phyloP scores from a whole-genome alignment of 2,888 invertebrate genomes.

The Unio delphinus region DNA sequence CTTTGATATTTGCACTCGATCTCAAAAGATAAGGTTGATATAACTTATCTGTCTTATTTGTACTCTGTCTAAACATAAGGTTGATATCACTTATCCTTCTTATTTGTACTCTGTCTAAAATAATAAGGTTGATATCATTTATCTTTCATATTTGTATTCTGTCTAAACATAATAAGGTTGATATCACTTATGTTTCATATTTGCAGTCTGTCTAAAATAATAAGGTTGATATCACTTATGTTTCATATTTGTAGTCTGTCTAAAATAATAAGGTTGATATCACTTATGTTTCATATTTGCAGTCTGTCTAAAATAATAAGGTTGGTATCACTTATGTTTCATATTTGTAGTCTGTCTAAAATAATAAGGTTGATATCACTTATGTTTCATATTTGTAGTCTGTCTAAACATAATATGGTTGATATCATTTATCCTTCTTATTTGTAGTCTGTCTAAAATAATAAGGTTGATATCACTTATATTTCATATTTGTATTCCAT shows the following conservation, averaged over 20 bases:
- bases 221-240: background rate
- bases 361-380: background rate
- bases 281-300: background rate
- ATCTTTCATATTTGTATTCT: background rate
- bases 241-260: too few relatives aligned
- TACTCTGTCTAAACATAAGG: background rate
- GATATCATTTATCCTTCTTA: background rate
- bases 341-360: background rate
- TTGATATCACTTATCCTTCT: background rate
- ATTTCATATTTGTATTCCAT: background rate
- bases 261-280: background rate
- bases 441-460: background rate
- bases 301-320: constrained; percentile 5
- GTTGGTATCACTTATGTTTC: background rate
- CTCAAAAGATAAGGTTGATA: background rate
- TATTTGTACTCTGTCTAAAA: too few relatives aligned
- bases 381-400: background rate
- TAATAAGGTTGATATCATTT: background rate
- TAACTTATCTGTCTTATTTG: background rate
- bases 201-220: background rate
- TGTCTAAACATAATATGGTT: constrained; percentile 6
- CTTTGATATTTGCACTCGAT: too few relatives aligned
- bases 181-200: too few relatives aligned
- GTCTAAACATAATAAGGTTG: background rate
- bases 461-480: background rate